Evolutionary conservation across 30 jellyfish, hydroid and myxozoan genomes (phyloP).

Genomic region (Pelagia noctiluca): DNA sequence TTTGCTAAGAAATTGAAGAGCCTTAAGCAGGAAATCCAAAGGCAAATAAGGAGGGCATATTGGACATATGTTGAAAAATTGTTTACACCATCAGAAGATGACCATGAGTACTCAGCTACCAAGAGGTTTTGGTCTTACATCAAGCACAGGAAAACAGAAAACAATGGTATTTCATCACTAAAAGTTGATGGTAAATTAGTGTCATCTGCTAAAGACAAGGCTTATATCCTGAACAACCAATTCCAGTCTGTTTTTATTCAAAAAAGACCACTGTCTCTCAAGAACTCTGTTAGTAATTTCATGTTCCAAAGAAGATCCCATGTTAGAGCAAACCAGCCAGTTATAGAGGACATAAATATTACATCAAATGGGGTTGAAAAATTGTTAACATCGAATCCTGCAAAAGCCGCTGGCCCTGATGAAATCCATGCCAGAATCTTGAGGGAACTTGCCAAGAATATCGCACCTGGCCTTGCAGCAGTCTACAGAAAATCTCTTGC

Average conservation of each 20-base stretch:
- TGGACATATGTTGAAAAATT: slow-evolving; percentile 26
- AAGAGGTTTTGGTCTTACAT: slow-evolving; percentile 37
- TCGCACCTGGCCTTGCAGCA: too few relatives aligned
- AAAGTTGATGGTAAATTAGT: slow-evolving; percentile 34
- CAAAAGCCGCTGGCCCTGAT: slow-evolving; percentile 63
- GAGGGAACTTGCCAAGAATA: too few relatives aligned
- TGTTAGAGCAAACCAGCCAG: too few relatives aligned
- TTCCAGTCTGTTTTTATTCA: slow-evolving; percentile 45
- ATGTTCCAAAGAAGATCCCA: too few relatives aligned
- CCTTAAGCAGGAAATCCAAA: slow-evolving; percentile 14
- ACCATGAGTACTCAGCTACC: slow-evolving; percentile 45
- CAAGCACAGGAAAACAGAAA: slow-evolving; percentile 29
- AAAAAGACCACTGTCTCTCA: too few relatives aligned
- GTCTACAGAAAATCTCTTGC: too few relatives aligned
- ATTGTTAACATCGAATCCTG: slow-evolving; percentile 25
- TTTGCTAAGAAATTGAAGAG: slow-evolving; percentile 19
- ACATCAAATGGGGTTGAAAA: slow-evolving; percentile 40
- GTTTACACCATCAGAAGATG: slow-evolving; percentile 48
- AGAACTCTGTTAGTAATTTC: too few relatives aligned
- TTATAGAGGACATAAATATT: too few relatives aligned
- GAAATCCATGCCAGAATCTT: too few relatives aligned
- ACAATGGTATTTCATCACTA: slow-evolving; percentile 11
- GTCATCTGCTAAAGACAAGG: slow-evolving; percentile 43
- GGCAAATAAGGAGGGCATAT: slow-evolving; percentile 23
- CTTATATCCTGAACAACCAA: slow-evolving; percentile 23